Evolutionary conservation across 2,113 vertebrate genomes (phyloP).

Genomic region (Leucopsar rothschildi): DNA sequence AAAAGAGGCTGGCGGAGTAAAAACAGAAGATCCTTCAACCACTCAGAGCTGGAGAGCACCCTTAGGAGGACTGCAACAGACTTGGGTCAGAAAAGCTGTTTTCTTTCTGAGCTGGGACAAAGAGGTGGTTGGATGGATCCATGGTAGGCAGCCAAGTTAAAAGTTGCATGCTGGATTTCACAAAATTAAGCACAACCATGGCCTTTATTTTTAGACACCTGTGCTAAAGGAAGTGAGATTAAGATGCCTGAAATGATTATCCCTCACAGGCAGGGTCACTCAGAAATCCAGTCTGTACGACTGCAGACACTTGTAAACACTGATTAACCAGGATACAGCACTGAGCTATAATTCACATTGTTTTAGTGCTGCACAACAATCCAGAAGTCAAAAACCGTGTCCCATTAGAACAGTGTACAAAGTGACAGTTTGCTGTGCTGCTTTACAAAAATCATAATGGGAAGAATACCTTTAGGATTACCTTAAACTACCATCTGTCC

Average conservation of each 20-base stretch:
- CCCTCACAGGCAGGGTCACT: neutral
- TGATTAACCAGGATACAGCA: neutral
- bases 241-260: neutral
- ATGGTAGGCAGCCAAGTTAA: neutral
- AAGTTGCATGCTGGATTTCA: neutral
- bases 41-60: neutral
- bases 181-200: neutral
- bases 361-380: neutral
- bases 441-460: neutral
- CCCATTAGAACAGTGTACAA: neutral
- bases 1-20: neutral
- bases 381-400: neutral
- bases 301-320: neutral
- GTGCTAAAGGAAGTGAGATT: neutral
- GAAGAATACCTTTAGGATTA: neutral
- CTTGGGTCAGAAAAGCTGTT: neutral
- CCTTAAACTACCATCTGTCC: neutral
- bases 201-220: neutral
- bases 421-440: neutral
- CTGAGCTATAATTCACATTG: neutral
- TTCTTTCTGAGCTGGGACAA: neutral
- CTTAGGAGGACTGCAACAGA: neutral
- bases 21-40: neutral
- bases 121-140: neutral
- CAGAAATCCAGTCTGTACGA: neutral